phyloP scores from a whole-genome alignment of 2,888 invertebrate species.

The Trachelus tabidus region DNA sequence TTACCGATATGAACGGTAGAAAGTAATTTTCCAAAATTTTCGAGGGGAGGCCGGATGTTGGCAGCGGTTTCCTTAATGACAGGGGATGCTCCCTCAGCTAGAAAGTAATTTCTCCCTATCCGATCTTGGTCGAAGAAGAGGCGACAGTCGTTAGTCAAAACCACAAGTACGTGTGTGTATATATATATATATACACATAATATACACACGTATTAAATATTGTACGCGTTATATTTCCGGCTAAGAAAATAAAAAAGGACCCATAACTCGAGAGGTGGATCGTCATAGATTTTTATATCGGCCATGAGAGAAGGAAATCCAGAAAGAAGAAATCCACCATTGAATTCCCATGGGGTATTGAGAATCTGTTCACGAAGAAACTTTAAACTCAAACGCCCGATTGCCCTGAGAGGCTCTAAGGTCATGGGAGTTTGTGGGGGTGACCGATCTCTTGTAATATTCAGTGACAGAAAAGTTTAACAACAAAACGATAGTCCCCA shows the following conservation, averaged over 20 bases:
- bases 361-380: constrained; percentile 31
- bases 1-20: not conserved
- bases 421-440: constrained; percentile 24
- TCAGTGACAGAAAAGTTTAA: constrained; percentile 44
- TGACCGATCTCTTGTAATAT: constrained; percentile 43
- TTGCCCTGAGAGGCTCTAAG: constrained; percentile 30
- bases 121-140: constrained; percentile 9
- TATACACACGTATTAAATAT: not conserved
- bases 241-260: not conserved
- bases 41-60: constrained; percentile 17
- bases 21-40: not conserved
- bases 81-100: constrained; percentile 16
- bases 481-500: constrained; percentile 36
- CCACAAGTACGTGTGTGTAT: not conserved
- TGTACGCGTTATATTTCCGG: not conserved
- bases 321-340: not conserved
- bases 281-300: not conserved
- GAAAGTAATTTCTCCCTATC: constrained; percentile 6
- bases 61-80: constrained; percentile 20
- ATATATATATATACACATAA: not conserved
- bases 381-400: constrained; percentile 42
- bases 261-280: not conserved
- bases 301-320: not conserved
- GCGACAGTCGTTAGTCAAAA: not conserved
- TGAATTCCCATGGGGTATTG: not conserved